Base-by-base conservation (phyloP, 2,113 vertebrate species). In the Eurypyga helias region DNA sequence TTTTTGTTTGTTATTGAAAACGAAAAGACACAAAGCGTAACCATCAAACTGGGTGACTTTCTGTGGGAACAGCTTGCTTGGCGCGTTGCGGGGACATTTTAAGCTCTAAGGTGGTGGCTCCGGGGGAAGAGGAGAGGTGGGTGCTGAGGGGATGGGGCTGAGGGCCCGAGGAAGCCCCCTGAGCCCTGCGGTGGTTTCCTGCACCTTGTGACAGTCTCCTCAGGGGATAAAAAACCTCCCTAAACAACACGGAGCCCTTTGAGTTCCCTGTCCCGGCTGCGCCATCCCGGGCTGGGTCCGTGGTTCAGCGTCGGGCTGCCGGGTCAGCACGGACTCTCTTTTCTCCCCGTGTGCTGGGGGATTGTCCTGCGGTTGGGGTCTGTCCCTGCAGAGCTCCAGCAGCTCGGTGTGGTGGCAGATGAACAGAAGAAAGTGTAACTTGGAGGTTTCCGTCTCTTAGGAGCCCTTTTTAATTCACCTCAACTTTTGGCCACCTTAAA, bases 211-310 rank as follows among this genome's bases (percentile, higher is more conserved):
- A 5, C 51, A 36, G 70, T 38, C 70, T 60, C 33, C 66, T 54
- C 5, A 3, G n/a, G 52, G n/a, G 41, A 11, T 57, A 5, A 3
- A 21, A 20, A 15, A 34, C 19, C 9, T 60, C 66, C 13, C 46
- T 29, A 1, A 20, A 4, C 28, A n/a, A 0, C 61, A 41, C 11
- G 3, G 83, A 55, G 62, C 13, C 51, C 33, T 25, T 26, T n/a
- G 41, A 41, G 41, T 41, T 41, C 41, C 62, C 24, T 34, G 34
- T 43, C 34, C 52, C 2, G 0, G 21, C 1, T 17, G 51, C 41
- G 6, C 25, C 20, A 13, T 29, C 66, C 58, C 2, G 0, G 20
- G 28, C 0, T 0, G 0, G 46, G 45, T 5, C 36, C 0, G 3
- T 1, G 6, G 61, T 9, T 57, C 33, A 14, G 75, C 5, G 0